These are phyloP conservation scores for Eubucco bourcierii DNA, from an alignment of 2,113 vertebrate genomes.

Conservation along the genomic window DNA sequence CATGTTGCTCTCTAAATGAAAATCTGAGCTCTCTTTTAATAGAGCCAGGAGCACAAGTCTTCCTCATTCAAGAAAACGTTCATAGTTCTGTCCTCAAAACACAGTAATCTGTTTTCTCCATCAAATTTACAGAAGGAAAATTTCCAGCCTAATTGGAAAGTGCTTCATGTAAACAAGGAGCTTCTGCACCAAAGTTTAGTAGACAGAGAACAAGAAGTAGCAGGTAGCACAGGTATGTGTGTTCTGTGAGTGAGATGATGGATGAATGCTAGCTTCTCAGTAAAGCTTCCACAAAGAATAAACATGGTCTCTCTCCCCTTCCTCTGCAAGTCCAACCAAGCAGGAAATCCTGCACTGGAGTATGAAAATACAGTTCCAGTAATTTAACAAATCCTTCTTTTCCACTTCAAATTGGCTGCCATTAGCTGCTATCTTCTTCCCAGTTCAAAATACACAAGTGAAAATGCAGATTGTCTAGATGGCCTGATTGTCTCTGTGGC, in stretches of 20 bases:
- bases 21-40: conserved; percentile 17
- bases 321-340: not conserved
- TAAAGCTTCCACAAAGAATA: not conserved
- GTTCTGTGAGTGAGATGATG: not conserved
- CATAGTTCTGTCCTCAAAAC: conserved; percentile 7
- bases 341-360: not conserved
- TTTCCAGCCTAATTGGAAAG: conserved; percentile 53
- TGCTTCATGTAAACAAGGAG: conserved; percentile 59
- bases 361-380: not conserved
- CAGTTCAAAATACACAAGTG: not conserved
- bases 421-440: not conserved
- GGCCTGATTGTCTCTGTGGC: conserved; percentile 58
- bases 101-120: conserved; percentile 32
- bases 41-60: conserved; percentile 8
- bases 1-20: conserved; percentile 17
- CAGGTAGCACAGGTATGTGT: not conserved
- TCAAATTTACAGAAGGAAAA: not conserved
- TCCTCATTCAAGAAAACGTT: conserved; percentile 10
- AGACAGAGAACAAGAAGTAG: not conserved
- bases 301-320: not conserved
- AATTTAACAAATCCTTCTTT: not conserved
- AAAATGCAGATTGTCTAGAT: conserved; percentile 58
- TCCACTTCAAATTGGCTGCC: not conserved
- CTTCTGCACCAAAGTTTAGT: conserved; percentile 44
- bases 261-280: not conserved